Evolutionary conservation across 2,888 invertebrate species (phyloP), one percentile per base, ranked within the genome.

Genomic region (Phlogophora meticulosa): DNA sequence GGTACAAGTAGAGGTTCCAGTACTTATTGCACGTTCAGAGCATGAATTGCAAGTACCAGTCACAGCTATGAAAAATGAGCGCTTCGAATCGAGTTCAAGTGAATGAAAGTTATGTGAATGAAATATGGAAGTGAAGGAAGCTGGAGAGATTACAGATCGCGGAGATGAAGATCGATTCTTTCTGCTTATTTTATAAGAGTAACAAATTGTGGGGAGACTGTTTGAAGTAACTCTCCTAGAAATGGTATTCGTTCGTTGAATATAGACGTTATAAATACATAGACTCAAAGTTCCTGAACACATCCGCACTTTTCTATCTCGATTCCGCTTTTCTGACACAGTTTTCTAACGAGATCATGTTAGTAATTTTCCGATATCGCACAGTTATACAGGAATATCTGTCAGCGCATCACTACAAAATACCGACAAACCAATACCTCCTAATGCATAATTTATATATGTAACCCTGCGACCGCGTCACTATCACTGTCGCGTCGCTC

Each of bases 401-500:
- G 58, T 22, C 53, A 51, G 17, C 55, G 4, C 15, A 56, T 34
- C 28, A 48, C 24, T 10, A 46, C 20, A 48, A 60, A 64, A 56
- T 45, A 53, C 43, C 17, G 45, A 32, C 46, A 51, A 45, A 62
- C 56, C 46, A 36, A 62, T 48, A 57, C 32, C 62, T 56, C 36
- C 24, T 46, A 58, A 75, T 80, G 49, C 42, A 76, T 76, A 65
- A 78, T 82, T 76, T 67, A 83, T 64, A 64, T 70, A 70, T 60
- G 70, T 63, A 72, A 76, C 71, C 72, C 56, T 62, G 59, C 45
- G 52, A 63, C 66, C 57, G 78, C 79, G 72, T 81, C 76, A 80
- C 84, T 78, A 84, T 85, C 80, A 85, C 86, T 85, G 85, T 81
- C 80, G 81, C 75, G 61, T 77, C 59, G 79, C 80, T 83, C 83